phyloP scores from a whole-genome alignment of 1,140 invertebrate genomes.

The Aphelenchoides fujianensis region DNA sequence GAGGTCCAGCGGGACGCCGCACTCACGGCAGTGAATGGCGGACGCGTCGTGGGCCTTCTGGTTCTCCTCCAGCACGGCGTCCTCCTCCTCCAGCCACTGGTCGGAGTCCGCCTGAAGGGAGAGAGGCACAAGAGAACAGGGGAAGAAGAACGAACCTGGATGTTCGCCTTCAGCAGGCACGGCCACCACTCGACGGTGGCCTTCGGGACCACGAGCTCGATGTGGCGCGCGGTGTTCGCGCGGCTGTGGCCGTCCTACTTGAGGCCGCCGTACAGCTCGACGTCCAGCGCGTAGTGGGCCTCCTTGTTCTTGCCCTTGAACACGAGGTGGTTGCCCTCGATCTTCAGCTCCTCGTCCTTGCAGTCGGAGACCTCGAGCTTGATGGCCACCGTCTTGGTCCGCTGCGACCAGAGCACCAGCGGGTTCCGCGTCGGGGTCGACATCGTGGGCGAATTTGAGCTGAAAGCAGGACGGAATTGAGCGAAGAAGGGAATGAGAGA shows the following conservation, averaged over 20 bases:
- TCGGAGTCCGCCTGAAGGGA: slow-evolving; percentile 78
- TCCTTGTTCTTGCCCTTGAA: slow-evolving; percentile 15
- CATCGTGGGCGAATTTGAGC: too few relatives aligned
- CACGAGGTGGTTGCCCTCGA: slow-evolving; percentile 25
- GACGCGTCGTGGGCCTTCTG: too few relatives aligned
- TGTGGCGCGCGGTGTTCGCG: slow-evolving; percentile 20
- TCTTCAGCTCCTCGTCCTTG: slow-evolving; percentile 27
- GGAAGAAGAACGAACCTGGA: slow-evolving; percentile 20
- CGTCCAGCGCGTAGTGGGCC: slow-evolving; percentile 14
- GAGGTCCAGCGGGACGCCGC: too few relatives aligned
- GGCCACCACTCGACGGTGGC: slow-evolving; percentile 34
- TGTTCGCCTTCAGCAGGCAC: slow-evolving; percentile 22
- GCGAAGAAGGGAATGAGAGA: background rate
- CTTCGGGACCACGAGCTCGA: slow-evolving; percentile 30
- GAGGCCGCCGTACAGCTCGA: slow-evolving; percentile 28
- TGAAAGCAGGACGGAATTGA: background rate
- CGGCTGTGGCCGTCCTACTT: slow-evolving; percentile 2
- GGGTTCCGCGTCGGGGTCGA: slow-evolving; percentile 1
- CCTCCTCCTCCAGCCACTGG: slow-evolving; percentile 91
- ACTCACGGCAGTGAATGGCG: too few relatives aligned
- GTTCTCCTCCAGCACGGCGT: slow-evolving; percentile 73
- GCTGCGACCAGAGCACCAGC: slow-evolving; percentile 31
- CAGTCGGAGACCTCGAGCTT: slow-evolving; percentile 32
- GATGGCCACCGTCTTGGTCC: slow-evolving; percentile 16
- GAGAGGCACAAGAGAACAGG: background rate